These are phyloP conservation scores for Pachyseris speciosa DNA, from an alignment of 64 coral and sea anemone genomes.

Conservation along the genomic window DNA sequence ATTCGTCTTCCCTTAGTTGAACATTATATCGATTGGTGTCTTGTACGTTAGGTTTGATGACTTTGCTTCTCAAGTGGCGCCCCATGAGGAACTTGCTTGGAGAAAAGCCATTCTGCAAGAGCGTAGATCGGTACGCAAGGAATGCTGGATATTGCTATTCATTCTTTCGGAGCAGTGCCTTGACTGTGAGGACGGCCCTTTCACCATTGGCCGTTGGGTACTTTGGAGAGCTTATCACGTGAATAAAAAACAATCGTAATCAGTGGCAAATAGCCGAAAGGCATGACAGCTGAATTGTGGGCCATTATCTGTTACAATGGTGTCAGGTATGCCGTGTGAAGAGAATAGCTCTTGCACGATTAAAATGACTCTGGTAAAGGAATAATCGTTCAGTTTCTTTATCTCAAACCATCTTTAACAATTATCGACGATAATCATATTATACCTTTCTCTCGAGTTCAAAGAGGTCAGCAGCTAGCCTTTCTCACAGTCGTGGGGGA, in stretches of 20 bases:
- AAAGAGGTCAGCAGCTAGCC: conserved; percentile 31
- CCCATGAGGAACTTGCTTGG: conserved; percentile 4
- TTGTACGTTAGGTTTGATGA: too few species aligned
- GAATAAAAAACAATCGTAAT: conserved; percentile 72
- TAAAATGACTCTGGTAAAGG: neutral
- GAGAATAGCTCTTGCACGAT: conserved; percentile 55
- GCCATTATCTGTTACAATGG: conserved; percentile 46
- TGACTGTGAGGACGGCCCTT: conserved; percentile 58
- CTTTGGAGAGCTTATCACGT: conserved; percentile 59
- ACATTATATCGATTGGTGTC: too few species aligned
- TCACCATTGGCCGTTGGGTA: conserved; percentile 76
- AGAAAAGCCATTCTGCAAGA: conserved; percentile 41
- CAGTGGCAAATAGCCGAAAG: conserved; percentile 35
- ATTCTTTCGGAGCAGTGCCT: conserved; percentile 35
- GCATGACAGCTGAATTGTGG: conserved; percentile 18
- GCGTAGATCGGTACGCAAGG: conserved; percentile 7
- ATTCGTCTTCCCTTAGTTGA: too few species aligned
- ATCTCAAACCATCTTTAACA: conserved; percentile 68
- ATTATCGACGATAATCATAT: conserved; percentile 15
- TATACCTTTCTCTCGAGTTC: conserved; percentile 5
- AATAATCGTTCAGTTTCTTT: conserved; percentile 20
- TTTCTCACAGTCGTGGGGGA: conserved; percentile 55
- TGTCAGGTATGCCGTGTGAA: conserved; percentile 53
- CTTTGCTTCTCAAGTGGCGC: neutral
- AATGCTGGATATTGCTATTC: neutral